phyloP scores from a whole-genome alignment of 2,113 vertebrate genomes.

The Lutjanus erythropterus region DNA sequence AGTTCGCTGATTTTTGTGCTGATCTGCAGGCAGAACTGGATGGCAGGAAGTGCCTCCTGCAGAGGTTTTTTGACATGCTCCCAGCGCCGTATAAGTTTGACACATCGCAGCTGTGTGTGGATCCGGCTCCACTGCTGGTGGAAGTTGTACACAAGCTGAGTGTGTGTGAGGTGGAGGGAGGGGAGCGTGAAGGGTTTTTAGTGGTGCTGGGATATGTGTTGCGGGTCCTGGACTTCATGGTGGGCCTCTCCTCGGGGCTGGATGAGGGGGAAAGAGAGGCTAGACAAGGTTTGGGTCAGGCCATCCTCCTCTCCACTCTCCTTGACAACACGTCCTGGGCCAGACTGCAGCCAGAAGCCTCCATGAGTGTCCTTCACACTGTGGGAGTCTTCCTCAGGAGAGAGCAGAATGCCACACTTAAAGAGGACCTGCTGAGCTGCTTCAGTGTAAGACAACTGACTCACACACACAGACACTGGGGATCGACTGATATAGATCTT shows the following conservation, averaged over 20 bases:
- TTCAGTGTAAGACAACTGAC: conserved; percentile 87
- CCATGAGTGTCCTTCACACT: conserved; percentile 86
- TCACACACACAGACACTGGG: conserved; percentile 6
- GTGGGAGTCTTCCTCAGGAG: conserved; percentile 86
- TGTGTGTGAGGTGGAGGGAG: conserved; percentile 83
- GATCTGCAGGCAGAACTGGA: conserved; percentile 68
- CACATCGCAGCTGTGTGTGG: conserved; percentile 86
- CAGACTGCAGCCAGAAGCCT: conserved; percentile 84
- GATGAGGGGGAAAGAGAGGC: conserved; percentile 87
- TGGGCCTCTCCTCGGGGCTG: conserved; percentile 84
- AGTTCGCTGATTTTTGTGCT: conserved; percentile 80
- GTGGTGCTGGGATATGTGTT: conserved; percentile 86
- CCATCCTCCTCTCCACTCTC: conserved; percentile 92
- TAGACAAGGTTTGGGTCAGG: conserved; percentile 87
- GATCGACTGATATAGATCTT: too few relatives aligned
- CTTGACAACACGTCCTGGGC: conserved; percentile 91
- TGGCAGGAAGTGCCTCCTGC: conserved; percentile 86
- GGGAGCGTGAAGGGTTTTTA: conserved; percentile 83
- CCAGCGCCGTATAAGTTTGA: conserved; percentile 84
- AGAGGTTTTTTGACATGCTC: conserved; percentile 88
- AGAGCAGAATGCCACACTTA: conserved; percentile 81
- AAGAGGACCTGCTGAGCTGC: conserved; percentile 91
- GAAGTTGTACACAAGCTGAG: conserved; percentile 86
- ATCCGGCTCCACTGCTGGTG: conserved; percentile 84
- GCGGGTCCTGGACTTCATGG: conserved; percentile 87